These are phyloP conservation scores for Leuctra nigra DNA, from an alignment of 2,888 invertebrate species.

Conservation along the genomic window DNA sequence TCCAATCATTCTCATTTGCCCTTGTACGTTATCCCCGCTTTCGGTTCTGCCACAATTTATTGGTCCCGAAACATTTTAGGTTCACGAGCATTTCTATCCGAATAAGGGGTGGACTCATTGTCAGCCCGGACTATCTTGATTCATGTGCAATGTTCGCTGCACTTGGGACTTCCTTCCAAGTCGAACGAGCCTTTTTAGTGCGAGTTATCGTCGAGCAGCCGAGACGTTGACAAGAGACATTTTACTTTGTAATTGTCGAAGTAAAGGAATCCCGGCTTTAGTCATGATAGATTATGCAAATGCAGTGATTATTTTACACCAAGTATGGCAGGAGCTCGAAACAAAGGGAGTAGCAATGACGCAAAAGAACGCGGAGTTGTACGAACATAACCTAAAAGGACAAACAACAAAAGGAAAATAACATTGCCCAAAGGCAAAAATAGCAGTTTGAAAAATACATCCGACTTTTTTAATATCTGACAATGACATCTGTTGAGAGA, in stretches of 20 bases:
- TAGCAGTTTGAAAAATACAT: too few species aligned
- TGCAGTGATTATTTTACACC: background rate
- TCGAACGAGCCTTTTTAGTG: background rate
- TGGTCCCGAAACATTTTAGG: background rate
- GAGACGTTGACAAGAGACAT: background rate
- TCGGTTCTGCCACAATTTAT: background rate
- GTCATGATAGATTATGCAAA: background rate
- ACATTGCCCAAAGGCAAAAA: too few species aligned
- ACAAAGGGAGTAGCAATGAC: background rate
- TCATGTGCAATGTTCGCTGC: background rate
- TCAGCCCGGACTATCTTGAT: background rate
- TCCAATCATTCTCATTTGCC: slow-evolving; percentile 14
- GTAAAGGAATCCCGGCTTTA: background rate
- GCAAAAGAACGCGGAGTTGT: too few species aligned
- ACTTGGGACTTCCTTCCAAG: background rate
- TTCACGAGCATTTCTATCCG: slow-evolving; percentile 2
- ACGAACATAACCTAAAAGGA: too few species aligned
- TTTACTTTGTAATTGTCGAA: background rate
- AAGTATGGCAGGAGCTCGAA: slow-evolving; percentile 8
- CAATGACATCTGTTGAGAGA: too few species aligned
- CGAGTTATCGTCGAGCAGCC: background rate
- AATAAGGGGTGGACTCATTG: background rate
- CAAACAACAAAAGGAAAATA: too few species aligned
- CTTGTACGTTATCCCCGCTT: slow-evolving; percentile 12
- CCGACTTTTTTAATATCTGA: too few species aligned